Evolutionary conservation across 2,888 invertebrate species (phyloP).

Genomic region (Oscheius onirici): DNA sequence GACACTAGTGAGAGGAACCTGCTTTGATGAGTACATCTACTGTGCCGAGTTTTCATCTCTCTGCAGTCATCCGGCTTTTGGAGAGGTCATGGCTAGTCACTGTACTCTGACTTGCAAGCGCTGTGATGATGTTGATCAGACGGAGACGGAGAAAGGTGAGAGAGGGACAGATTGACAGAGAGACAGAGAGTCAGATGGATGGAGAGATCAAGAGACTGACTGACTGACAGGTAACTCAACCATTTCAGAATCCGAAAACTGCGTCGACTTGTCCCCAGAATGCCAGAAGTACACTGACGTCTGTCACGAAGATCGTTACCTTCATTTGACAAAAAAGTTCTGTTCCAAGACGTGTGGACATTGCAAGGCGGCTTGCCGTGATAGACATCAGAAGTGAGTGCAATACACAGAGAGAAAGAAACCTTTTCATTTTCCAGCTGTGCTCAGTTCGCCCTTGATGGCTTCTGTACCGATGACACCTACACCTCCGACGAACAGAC

Average conservation of each 20-base stretch:
- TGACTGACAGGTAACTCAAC: background rate
- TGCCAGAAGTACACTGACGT: slow-evolving; percentile 50
- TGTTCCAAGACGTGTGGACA: slow-evolving; percentile 52
- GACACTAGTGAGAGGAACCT: slow-evolving; percentile 53
- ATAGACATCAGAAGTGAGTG: slow-evolving; percentile 54
- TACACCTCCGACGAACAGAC: slow-evolving; percentile 51
- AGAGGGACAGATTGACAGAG: no score
- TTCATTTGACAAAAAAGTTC: slow-evolving; percentile 42
- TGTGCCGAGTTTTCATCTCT: slow-evolving; percentile 56
- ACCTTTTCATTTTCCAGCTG: no score
- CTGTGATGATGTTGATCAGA: slow-evolving; percentile 53
- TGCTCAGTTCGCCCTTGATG: slow-evolving; percentile 48
- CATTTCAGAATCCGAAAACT: slow-evolving; percentile 38
- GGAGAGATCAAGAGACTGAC: no score
- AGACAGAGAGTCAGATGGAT: no score
- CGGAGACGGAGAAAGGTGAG: slow-evolving; percentile 25
- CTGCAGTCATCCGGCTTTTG: slow-evolving; percentile 57
- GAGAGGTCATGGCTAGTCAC: slow-evolving; percentile 56
- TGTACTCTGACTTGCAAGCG: slow-evolving; percentile 56
- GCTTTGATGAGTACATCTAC: slow-evolving; percentile 61
- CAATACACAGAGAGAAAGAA: background rate
- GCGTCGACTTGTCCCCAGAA: slow-evolving; percentile 44
- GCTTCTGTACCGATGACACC: slow-evolving; percentile 54
- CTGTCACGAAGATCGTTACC: slow-evolving; percentile 42
- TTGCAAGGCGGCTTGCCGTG: slow-evolving; percentile 51